Percentiles rank a stretch among this genome's conserved stretches.
Conservation (phyloP, 2,113 vertebrate genomes). For the Lophura nycthemera region DNA sequence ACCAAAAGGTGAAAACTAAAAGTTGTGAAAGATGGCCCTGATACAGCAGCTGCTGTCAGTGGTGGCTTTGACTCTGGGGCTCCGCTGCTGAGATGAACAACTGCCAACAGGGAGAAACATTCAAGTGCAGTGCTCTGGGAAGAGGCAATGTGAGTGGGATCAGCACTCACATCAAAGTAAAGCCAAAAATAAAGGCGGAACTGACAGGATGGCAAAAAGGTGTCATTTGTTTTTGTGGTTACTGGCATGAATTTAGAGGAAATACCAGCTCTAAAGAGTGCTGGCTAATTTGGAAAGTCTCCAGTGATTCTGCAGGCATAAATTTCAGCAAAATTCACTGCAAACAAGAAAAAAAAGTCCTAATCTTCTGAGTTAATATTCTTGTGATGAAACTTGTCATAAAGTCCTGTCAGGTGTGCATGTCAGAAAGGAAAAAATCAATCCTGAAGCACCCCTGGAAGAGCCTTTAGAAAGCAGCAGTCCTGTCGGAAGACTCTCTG, state of each 20-base stretch:
- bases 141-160: constrained; percentile 51
- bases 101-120: constrained; percentile 71
- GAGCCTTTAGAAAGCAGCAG: constrained; percentile 21
- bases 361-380: constrained; percentile 64
- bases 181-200: constrained; percentile 63
- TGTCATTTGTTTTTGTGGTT: constrained; percentile 25
- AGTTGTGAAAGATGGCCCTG: neutral
- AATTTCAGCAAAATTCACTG: constrained; percentile 23
- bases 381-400: constrained; percentile 62
- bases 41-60: constrained; percentile 4
- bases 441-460: constrained; percentile 60
- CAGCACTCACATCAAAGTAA: constrained; percentile 37
- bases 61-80: constrained; percentile 58
- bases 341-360: neutral
- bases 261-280: constrained; percentile 24
- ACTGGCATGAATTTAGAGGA: constrained; percentile 47
- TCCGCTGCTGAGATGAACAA: constrained; percentile 74
- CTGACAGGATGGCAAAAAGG: constrained; percentile 56
- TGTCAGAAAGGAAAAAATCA: constrained; percentile 62
- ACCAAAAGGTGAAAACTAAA: neutral
- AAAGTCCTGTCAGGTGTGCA: constrained; percentile 64
- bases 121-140: constrained; percentile 63
- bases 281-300: constrained; percentile 63
- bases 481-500: constrained; percentile 30
- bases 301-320: constrained; percentile 11